Percentiles rank a stretch among this genome's conserved stretches.
These are phyloP conservation scores for Heteropelma amictum DNA, from an alignment of 2,888 invertebrate genomes.

Conservation along the genomic window DNA sequence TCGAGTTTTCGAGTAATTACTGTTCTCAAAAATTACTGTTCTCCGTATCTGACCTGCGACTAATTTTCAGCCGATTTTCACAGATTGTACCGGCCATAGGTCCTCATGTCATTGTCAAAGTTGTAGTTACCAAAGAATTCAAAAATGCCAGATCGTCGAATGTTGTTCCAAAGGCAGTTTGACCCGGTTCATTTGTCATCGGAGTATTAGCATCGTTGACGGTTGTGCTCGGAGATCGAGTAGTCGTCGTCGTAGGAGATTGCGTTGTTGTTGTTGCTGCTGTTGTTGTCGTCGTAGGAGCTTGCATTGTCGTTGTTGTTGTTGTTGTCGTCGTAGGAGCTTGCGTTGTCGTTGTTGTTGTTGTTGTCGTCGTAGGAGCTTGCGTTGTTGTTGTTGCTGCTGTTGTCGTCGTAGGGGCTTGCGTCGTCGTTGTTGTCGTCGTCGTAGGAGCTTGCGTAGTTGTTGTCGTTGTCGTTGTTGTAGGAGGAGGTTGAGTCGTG, in stretches of 20 bases:
- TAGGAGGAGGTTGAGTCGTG: too few relatives aligned
- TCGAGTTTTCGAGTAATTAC: too few relatives aligned
- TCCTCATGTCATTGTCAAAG: too few relatives aligned
- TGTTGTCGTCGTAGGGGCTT: slow-evolving; percentile 53
- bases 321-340: slow-evolving; percentile 53
- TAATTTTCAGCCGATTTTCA: too few relatives aligned
- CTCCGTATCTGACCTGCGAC: too few relatives aligned
- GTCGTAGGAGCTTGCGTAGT: too few relatives aligned
- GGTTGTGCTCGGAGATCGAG: slow-evolving; percentile 25
- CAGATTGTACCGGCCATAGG: too few relatives aligned
- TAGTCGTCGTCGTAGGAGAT: slow-evolving; percentile 41
- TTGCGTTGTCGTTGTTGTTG: slow-evolving; percentile 47
- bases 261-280: slow-evolving; percentile 42
- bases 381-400: slow-evolving; percentile 55
- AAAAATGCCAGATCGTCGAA: slow-evolving; percentile 82
- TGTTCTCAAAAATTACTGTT: too few relatives aligned
- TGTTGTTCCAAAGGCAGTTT: slow-evolving; percentile 72
- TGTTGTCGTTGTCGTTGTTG: too few relatives aligned
- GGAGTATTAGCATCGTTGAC: slow-evolving; percentile 17
- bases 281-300: slow-evolving; percentile 45
- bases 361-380: slow-evolving; percentile 23
- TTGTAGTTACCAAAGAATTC: slow-evolving; percentile 80
- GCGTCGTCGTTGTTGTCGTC: slow-evolving; percentile 45
- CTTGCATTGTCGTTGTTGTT: slow-evolving; percentile 37
- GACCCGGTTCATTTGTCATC: slow-evolving; percentile 59